Conservation (phyloP, 2,888 invertebrate genomes). For the Dromius quadrimaculatus region DNA sequence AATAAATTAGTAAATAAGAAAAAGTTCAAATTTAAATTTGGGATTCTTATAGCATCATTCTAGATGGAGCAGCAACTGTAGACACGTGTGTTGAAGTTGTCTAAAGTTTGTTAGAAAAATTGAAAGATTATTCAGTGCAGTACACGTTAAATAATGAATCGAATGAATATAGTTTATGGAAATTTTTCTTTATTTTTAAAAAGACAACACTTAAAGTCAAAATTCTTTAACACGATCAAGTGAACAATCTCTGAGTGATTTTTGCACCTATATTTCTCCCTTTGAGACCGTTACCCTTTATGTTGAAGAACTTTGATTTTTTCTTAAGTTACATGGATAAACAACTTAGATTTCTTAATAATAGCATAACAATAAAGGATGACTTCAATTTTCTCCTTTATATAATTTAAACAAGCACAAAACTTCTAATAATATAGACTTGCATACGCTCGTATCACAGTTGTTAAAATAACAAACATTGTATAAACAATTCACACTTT, state of each 20-base stretch:
- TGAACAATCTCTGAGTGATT: constrained; percentile 5
- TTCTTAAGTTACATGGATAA: constrained; percentile 23
- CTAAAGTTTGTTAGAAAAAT: too few relatives aligned
- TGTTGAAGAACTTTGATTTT: constrained; percentile 26
- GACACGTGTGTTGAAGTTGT: too few relatives aligned
- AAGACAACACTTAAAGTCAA: constrained; percentile 35
- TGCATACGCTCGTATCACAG: constrained; percentile 50
- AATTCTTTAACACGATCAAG: constrained; percentile 24
- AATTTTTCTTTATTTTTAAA: constrained; percentile 33
- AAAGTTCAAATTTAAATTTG: too few relatives aligned
- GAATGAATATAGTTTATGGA: not conserved
- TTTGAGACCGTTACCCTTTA: constrained; percentile 3
- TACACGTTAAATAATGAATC: not conserved
- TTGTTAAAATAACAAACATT: constrained; percentile 50
- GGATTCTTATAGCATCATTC: too few relatives aligned
- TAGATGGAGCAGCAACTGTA: too few relatives aligned
- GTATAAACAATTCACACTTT: constrained; percentile 46
- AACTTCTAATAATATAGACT: constrained; percentile 43
- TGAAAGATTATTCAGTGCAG: too few relatives aligned
- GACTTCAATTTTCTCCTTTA: constrained; percentile 31
- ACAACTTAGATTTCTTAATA: constrained; percentile 43
- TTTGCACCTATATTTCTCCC: constrained; percentile 40
- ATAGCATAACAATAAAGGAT: constrained; percentile 47
- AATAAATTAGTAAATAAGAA: too few relatives aligned
- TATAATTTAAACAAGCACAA: constrained; percentile 43